Conservation (phyloP, 2,888 invertebrate genomes). For the Mythimna loreyi region DNA sequence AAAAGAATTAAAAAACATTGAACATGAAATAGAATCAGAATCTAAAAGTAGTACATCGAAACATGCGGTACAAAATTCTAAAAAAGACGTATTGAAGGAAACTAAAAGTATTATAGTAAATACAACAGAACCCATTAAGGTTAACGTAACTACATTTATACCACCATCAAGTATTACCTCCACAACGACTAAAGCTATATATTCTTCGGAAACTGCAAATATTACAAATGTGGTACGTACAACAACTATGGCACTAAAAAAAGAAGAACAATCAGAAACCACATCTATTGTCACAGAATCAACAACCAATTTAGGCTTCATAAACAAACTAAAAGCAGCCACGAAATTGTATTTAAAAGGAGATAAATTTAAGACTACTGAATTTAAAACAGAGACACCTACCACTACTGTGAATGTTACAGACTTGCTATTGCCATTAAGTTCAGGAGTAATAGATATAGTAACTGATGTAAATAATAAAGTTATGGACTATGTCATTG, state of each 20-base stretch:
- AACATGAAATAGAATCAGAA: background rate
- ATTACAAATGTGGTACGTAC: background rate
- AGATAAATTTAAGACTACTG: background rate
- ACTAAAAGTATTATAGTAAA: background rate
- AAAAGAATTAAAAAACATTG: background rate
- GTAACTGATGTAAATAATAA: background rate
- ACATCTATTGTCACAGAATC: background rate
- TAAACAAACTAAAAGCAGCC: conserved; percentile 30
- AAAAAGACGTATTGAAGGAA: no score
- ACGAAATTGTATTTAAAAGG: conserved; percentile 19
- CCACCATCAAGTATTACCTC: background rate
- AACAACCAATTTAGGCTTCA: background rate
- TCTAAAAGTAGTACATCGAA: background rate
- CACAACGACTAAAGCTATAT: background rate
- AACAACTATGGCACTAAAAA: background rate
- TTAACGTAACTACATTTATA: background rate
- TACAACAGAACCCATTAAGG: fast-evolving
- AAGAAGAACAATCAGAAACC: no score
- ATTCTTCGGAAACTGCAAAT: background rate
- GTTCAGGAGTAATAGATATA: background rate
- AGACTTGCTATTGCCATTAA: background rate
- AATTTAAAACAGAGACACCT: background rate
- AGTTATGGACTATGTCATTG: background rate
- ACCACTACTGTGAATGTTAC: background rate
- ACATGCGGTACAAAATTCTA: background rate